Conservation (phyloP, 2,888 invertebrate genomes). For the Oxystoma pomonae region DNA sequence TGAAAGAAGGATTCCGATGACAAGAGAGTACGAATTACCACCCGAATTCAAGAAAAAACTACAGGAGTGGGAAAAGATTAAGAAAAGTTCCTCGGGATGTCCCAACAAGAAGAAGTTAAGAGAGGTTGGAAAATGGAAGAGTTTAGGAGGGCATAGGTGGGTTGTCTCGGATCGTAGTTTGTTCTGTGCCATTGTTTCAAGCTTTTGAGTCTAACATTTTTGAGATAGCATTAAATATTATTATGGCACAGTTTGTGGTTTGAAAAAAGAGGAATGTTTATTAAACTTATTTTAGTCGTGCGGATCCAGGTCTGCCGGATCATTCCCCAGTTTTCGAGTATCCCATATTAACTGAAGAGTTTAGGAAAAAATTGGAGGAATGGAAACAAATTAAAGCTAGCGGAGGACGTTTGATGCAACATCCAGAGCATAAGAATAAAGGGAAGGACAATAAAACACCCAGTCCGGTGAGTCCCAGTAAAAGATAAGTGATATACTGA, state of each 20-base stretch:
- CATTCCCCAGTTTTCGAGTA: constrained; percentile 52
- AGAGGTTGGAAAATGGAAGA: constrained; percentile 62
- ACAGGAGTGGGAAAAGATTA: constrained; percentile 80
- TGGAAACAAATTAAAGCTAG: constrained; percentile 77
- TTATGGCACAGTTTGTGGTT: too few species aligned
- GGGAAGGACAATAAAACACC: constrained; percentile 36
- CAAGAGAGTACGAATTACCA: constrained; percentile 65
- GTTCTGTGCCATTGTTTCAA: too few species aligned
- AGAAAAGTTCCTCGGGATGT: constrained; percentile 43
- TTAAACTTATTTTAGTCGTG: too few species aligned
- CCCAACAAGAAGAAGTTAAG: constrained; percentile 48
- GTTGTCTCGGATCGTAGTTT: too few species aligned
- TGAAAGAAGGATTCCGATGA: constrained; percentile 35
- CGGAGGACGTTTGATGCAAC: constrained; percentile 27
- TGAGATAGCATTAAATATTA: too few species aligned
- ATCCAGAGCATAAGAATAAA: constrained; percentile 26
- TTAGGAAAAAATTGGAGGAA: constrained; percentile 77
- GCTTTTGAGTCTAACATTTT: too few species aligned
- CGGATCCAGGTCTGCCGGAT: constrained; percentile 13
- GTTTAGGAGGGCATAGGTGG: constrained; percentile 40
- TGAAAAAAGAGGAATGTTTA: too few species aligned
- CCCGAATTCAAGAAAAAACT: constrained; percentile 80
- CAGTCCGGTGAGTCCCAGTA: constrained; percentile 37
- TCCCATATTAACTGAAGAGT: constrained; percentile 74
- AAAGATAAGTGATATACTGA: too few species aligned